phyloP scores from a whole-genome alignment of 2,797 vertebrate genomes.

The Xenops minutus region DNA sequence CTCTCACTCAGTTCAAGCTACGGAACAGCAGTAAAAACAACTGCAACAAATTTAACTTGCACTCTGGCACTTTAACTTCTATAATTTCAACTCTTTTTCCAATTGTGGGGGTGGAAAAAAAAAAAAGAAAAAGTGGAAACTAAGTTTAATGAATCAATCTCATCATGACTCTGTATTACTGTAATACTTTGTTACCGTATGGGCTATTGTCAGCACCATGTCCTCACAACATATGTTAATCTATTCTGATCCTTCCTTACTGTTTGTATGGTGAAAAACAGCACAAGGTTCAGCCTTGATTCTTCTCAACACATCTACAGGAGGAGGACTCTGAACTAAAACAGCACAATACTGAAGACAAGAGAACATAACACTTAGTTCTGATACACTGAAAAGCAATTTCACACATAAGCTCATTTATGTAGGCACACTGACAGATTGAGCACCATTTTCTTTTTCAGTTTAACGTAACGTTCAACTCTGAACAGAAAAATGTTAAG shows the following conservation, averaged over 20 bases:
- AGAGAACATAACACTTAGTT: constrained; percentile 49
- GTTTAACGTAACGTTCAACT: constrained; percentile 49
- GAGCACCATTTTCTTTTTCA: constrained; percentile 33
- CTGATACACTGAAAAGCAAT: constrained; percentile 47
- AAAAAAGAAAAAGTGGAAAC: not conserved
- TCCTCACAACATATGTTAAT: constrained; percentile 25
- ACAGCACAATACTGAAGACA: constrained; percentile 58
- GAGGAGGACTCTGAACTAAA: constrained; percentile 29
- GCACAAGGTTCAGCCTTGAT: constrained; percentile 4
- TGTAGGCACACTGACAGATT: constrained; percentile 65
- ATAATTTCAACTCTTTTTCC: not conserved
- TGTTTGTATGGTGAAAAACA: constrained; percentile 2
- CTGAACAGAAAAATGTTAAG: constrained; percentile 31
- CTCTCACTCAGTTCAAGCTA: not conserved
- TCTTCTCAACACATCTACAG: not conserved
- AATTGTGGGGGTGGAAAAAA: not conserved
- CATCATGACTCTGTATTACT: not conserved
- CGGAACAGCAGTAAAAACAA: not conserved
- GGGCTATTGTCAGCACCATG: constrained; percentile 22
- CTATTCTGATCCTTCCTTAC: constrained; percentile 41
- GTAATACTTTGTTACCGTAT: not conserved
- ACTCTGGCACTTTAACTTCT: not conserved
- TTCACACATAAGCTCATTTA: constrained; percentile 51
- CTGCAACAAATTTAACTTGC: not conserved
- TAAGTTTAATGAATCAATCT: not conserved